These are phyloP conservation scores for Sebastes reedi DNA, from an alignment of 2,797 vertebrate genomes.

Conservation along the genomic window DNA sequence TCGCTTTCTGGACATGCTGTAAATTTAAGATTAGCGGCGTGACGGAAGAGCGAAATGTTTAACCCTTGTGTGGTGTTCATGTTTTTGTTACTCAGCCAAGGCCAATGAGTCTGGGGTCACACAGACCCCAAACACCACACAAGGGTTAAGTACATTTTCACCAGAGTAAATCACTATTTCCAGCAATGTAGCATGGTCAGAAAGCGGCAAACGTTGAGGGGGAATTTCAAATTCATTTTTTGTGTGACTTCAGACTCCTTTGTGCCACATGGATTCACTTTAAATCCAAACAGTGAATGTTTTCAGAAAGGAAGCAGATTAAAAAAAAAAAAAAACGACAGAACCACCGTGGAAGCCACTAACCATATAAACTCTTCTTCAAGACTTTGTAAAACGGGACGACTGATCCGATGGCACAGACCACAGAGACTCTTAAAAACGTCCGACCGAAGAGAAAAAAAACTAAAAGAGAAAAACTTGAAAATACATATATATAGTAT, in stretches of 20 bases:
- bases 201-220: slow-evolving; percentile 22
- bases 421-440: slow-evolving; percentile 46
- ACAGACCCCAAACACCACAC: too few species aligned
- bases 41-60: neutral
- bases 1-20: slow-evolving; percentile 54
- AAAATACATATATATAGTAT: slow-evolving; percentile 49
- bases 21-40: neutral
- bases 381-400: slow-evolving; percentile 23
- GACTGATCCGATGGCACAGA: slow-evolving; percentile 32
- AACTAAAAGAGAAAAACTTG: slow-evolving; percentile 49
- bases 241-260: slow-evolving; percentile 61
- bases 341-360: slow-evolving; percentile 14
- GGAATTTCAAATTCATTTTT: slow-evolving; percentile 19
- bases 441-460: slow-evolving; percentile 33
- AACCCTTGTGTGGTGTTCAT: too few species aligned
- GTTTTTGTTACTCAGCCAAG: too few species aligned
- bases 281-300: slow-evolving; percentile 62
- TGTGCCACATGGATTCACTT: slow-evolving; percentile 62
- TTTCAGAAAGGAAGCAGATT: slow-evolving; percentile 24
- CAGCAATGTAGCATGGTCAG: slow-evolving; percentile 49
- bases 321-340: slow-evolving; percentile 1
- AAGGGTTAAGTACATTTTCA: neutral
- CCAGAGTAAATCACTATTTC: slow-evolving; percentile 1
- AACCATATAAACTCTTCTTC: slow-evolving; percentile 14
- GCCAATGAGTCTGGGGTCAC: too few species aligned